These are phyloP conservation scores for Tenebrosternarchus preto DNA, from an alignment of 2,113 vertebrate species.

Conservation along the genomic window DNA sequence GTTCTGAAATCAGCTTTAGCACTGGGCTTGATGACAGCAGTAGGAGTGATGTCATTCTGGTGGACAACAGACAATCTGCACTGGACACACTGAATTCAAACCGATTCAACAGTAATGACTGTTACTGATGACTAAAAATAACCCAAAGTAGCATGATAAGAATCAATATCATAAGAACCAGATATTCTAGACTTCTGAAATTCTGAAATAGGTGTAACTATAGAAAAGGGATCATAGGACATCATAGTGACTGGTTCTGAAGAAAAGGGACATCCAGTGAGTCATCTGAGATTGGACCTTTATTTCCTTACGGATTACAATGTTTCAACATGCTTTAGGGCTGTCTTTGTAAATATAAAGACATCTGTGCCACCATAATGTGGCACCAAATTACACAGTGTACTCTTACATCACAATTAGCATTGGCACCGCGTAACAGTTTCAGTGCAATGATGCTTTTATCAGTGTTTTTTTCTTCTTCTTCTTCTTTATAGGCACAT, in stretches of 20 bases:
- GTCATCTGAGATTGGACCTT: constrained; percentile 28
- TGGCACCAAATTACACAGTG: not conserved
- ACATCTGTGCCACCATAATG: not conserved
- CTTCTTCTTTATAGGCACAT: constrained; percentile 17
- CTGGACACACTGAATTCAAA: constrained; percentile 46
- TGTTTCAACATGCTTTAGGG: constrained; percentile 38
- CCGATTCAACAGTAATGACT: too few species aligned
- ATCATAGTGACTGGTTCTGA: not conserved
- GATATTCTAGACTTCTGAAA: not conserved
- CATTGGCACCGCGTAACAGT: not conserved
- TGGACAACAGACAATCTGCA: constrained; percentile 62
- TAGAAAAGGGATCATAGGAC: not conserved
- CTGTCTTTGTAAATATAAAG: constrained; percentile 26
- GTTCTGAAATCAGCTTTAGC: constrained; percentile 60
- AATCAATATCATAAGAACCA: not conserved
- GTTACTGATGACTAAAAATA: not conserved
- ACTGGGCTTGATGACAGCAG: constrained; percentile 55
- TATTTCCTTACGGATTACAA: constrained; percentile 47
- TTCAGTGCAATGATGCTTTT: not conserved
- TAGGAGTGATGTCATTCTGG: constrained; percentile 69
- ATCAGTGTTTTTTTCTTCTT: not conserved
- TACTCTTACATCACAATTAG: not conserved
- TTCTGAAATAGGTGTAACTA: not conserved
- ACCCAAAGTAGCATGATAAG: not conserved
- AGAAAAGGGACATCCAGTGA: constrained; percentile 21